Base-by-base conservation (phyloP, 2,113 vertebrate species). In the Lanius ludovicianus region DNA sequence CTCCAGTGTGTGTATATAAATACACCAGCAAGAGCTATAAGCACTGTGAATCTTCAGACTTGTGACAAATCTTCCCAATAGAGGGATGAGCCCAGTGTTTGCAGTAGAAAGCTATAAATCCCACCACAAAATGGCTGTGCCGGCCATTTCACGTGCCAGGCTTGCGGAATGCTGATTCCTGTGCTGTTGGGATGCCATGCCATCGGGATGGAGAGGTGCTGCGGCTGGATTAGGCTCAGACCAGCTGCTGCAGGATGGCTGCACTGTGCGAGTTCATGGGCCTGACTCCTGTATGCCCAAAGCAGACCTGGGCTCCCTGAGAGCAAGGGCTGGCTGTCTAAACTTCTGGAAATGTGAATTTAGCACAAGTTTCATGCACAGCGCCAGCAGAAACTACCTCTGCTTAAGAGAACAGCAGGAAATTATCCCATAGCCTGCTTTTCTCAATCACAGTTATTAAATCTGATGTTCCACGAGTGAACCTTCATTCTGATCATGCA, bases 311-410 rank as follows among this genome's bases (percentile, higher is more conserved):
- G 41, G 52, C 16, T 87, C 30, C 41, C 68, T 0, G 1, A 47
- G 41, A 22, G 11, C 27, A 25, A 24, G 42, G 35, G 28, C 7
- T 0, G 0, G 60, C 28, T 0, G 0, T 23, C 35, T 67, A 70
- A 67, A 47, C 10, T 70, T 57, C 68, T 63, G 56, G 55, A 86
- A 93, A 27, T 23, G 30, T 1, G 6, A 84, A 52, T 30, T 42
- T 21, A 28, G 44, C 20, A 60, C 71, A 59, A 37, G 18, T 21
- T 80, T 71, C 25, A 15, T 16, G 21, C 10, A 6, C 25, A 10
- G 47, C 4, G 2, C 49, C n/a, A 39, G 47, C 23, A 53, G 64
- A 62, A 73, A 17, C 23, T 65, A 62, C 13, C 15, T 70, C 20
- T 39, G 35, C 33, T 68, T 49, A 77, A 84, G 28, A 44, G 35